Evolutionary conservation across 2,113 vertebrate genomes (phyloP), one percentile per base, ranked within the genome.

Genomic region (Bufo gargarizans): DNA sequence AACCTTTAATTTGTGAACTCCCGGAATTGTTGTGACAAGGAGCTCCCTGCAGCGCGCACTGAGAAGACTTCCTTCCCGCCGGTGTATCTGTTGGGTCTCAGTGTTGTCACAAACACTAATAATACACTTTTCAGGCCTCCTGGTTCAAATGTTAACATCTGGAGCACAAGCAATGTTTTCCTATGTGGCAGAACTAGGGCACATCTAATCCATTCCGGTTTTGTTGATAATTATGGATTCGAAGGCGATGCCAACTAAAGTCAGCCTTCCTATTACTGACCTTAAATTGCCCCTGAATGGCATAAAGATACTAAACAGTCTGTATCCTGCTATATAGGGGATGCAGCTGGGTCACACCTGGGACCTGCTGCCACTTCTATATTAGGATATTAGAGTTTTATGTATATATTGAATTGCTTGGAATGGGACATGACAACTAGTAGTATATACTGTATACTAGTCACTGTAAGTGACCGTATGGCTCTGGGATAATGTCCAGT

Each of bases 71-170:
- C 14, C 78, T 71, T 84, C 81, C 82, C 74, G 11, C 9, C 59
- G 56, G 87, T 77, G 56, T 82, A 19, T 78, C 72, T 89, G 78
- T 56, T 78, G 74, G 87, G 72, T 77, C 74, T 78, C 87, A 11
- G 72, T 43, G 87, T 78, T 89, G 87, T 89, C 87, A 89, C 72
- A 89, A 84, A 82, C 76, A 69, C 87, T 89, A 88, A 88, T 53
- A 83, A 88, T 82, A 84, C 49, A 84, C 71, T 77, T 89, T 78
- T 58, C 65, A 11, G 55, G 72, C 82, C 87, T 72, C 72, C 63
- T 89, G 59, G 87, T 89, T 84, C 72, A 89, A 77, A 89, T 78
- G 71, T 84, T 89, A 84, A 50, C 72, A 84, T 88, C 72, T 67
- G 81, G 72, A 84, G 82, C 72, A 56, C 72, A 84, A 77, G 71